Evolutionary conservation across 1,140 invertebrate genomes (phyloP), one percentile per base, ranked within the genome.

Genomic region (Onthophagus taurus): DNA sequence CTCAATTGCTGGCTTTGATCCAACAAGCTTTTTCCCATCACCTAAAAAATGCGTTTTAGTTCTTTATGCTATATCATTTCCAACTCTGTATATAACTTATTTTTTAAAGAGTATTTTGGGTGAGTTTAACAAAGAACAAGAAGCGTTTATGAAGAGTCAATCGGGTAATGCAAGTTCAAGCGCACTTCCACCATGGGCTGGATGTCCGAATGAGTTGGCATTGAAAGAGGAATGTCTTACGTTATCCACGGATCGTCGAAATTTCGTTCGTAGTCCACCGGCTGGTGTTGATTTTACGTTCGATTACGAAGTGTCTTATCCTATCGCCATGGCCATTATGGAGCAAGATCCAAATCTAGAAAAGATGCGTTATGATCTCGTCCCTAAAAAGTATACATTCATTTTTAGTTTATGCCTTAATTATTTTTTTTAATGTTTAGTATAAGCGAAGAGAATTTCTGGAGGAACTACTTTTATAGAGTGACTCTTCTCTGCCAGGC

Each of bases 391-490:
- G 85, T 89, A 68, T n/a, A n/a, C n/a, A n/a, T n/a, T n/a, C n/a
- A 80, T 81, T 80, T 47, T 20, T 34, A 6, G 13, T 33, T 31
- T 19, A 37, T 26, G 7, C 9, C 37, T 36, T 21, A 21, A 6
- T 31, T 39, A 16, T 20, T 44, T 48, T 42, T 50, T 21, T 36
- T 64, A 74, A 4, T 11, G 11, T 26, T 34, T 67, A 97, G 93
- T 60, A 89, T 98, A 58, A 92, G 82, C 59, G 96, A 99, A 72
- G 93, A 97, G 70, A 87, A 86, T 60, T 99, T 99, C 72, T 99
- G 95, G 96, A 80, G 91, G 57, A 99, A 99, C 72, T 99, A 99
- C 68, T 98, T 98, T 72, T 99, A 99, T 72, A 87, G 95, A 61
- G 89, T 99, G 47, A 95, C 89, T 51, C 79, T 99, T 19, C 90